Evolutionary conservation across 2,888 invertebrate genomes (phyloP), one percentile per base, ranked within the genome.

Genomic region (Drosophila ustulata): DNA sequence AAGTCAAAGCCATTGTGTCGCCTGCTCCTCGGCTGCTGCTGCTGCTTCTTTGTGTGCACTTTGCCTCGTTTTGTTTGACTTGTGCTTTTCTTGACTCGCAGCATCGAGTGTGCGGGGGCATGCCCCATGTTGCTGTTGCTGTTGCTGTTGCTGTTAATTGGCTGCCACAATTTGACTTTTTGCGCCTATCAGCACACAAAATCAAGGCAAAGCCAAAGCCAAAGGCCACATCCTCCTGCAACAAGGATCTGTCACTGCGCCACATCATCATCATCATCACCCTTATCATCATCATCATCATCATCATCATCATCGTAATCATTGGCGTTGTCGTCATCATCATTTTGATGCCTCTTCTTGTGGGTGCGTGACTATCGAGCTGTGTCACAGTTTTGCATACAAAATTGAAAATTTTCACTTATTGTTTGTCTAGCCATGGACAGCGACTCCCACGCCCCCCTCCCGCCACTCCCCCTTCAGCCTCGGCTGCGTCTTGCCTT

Each of bases 111-210:
- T 1, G 45, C 2, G 23, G 45, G 37, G 57, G 46, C 47, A 47
- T 30, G 34, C 34, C 23, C 23, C 32, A n/a, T 25, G 30, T n/a
- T 37, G 18, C 18, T 18, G 18, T 49, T 58, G 23, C 76, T 70
- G 32, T 3, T 30, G 30, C 23, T 64, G 79, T 53, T 71, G 71
- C 72, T 83, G 88, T 89, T 89, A 90, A 89, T 89, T 84, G 87
- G 84, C 84, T 84, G 89, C 84, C 89, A 87, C 89, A 88, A 84
- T 88, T 84, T 84, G 89, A 87, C 84, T 84, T 80, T 88, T 87
- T 77, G 75, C 81, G 78, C 82, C 81, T 77, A 76, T 84, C 85
- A 75, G 83, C 86, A 88, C 69, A 88, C 88, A 83, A 70, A 86
- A 88, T 83, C 83, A 82, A 67, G 66, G 64, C 64, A 65, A 65